Evolutionary conservation across 2,888 invertebrate species (phyloP), one percentile per base, ranked within the genome.

Genomic region (Xylophagus ater): DNA sequence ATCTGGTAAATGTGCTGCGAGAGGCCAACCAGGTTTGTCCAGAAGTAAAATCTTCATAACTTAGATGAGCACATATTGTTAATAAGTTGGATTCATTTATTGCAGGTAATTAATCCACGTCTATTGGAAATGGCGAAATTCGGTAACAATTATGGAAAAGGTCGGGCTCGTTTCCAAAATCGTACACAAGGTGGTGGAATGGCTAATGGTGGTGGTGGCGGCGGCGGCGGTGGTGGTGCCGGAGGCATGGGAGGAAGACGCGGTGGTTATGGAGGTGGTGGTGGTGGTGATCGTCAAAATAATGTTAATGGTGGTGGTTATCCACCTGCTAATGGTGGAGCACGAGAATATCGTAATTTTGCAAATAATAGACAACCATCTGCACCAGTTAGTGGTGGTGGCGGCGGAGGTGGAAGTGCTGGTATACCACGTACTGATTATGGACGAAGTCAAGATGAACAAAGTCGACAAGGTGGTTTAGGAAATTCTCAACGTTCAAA

Each of bases 1-100:
- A 94, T 66, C 71, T 96, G 58, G 82, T 96, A 55, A 80, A 85
- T 49, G 92, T 94, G 37, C 69, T 96, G 44, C 80, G 84, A 56
- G 94, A 96, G 63, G 94, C 94, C 1, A 90, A 93, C 57, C 94
- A 96, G 69, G 75, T 76, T 47, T 32, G 43, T 43, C n/a, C 35
- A 36, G 28, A 40, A 34, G 39, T 41, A 40, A 30, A n/a, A 23
- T 24, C n/a, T 26, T 32, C 26, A 25, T 10, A 7, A 21, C 4
- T 37, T 8, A 9, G 14, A 24, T 25, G 17, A 13, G 10, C 10
- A 21, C 13, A 9, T 30, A 19, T 13, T 9, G 33, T 15, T 9
- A 26, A 19, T 18, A 3, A n/a, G 19, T 33, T 23, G 3, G 18
- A 29, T 30, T 23, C 25, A 25, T 31, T 19, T 36, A 29, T 17